These are phyloP conservation scores for Pelmatolapia mariae DNA, from an alignment of 2,113 vertebrate genomes.

Conservation along the genomic window DNA sequence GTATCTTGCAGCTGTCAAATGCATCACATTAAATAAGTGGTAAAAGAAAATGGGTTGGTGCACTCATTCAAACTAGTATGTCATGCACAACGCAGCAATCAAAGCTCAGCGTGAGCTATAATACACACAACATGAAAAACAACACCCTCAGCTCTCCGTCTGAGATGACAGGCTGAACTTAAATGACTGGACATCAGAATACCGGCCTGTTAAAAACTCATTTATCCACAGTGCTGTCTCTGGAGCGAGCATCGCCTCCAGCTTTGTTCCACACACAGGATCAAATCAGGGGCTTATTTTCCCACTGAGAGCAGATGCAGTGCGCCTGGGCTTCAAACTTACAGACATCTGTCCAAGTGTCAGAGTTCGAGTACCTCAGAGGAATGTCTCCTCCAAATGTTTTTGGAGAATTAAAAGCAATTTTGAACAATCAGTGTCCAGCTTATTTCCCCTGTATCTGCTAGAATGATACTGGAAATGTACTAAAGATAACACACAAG, in stretches of 20 bases:
- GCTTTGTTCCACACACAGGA: constrained; percentile 50
- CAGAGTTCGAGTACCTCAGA: constrained; percentile 33
- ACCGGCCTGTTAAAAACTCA: neutral
- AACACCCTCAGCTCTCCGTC: neutral
- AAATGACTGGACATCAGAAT: constrained; percentile 11
- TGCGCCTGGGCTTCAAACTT: constrained; percentile 12
- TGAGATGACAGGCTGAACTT: neutral
- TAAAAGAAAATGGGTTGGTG: neutral
- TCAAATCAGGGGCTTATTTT: constrained; percentile 22
- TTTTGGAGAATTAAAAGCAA: neutral
- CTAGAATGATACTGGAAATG: neutral
- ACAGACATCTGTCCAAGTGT: constrained; percentile 49
- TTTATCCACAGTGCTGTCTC: constrained; percentile 34
- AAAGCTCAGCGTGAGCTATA: neutral
- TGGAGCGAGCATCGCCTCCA: constrained; percentile 37
- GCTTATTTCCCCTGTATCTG: neutral
- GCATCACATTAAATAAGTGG: neutral
- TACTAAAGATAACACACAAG: neutral
- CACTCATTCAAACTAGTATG: neutral
- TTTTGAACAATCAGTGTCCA: neutral
- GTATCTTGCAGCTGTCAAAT: neutral
- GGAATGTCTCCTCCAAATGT: constrained; percentile 4
- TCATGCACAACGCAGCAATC: neutral
- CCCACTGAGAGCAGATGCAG: constrained; percentile 25
- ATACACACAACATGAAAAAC: neutral